Conservation (phyloP, 2,888 invertebrate genomes). For the Orchesellides sinensis region DNA sequence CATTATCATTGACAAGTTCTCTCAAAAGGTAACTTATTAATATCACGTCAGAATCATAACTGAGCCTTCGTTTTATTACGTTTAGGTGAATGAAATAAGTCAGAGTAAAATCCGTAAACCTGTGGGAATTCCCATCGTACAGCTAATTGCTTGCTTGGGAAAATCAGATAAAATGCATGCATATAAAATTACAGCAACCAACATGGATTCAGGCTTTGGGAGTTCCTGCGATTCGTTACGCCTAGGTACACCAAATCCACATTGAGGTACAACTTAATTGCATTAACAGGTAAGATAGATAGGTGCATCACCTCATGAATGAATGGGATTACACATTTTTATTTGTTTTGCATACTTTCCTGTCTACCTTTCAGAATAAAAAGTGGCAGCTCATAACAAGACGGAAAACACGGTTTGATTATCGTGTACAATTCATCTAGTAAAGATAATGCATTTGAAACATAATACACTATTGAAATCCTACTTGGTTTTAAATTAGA, state of each 20-base stretch:
- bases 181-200: slow-evolving; percentile 37
- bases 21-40: slow-evolving; percentile 4
- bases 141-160: slow-evolving; percentile 39
- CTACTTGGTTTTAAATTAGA: slow-evolving; percentile 13
- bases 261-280: slow-evolving; percentile 44
- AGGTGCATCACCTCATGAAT: slow-evolving; percentile 23
- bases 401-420: slow-evolving; percentile 32
- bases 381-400: slow-evolving; percentile 2
- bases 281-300: slow-evolving; percentile 16
- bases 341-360: slow-evolving; percentile 6
- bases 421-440: slow-evolving; percentile 39
- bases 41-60: slow-evolving; percentile 23
- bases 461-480: not conserved
- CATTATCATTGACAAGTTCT: slow-evolving; percentile 26
- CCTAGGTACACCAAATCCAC: slow-evolving; percentile 29
- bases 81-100: slow-evolving; percentile 18
- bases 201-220: slow-evolving; percentile 27
- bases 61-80: slow-evolving; percentile 27
- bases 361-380: too few relatives aligned
- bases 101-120: slow-evolving; percentile 10
- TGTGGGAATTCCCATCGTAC: slow-evolving; percentile 45
- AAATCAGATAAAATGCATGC: slow-evolving; percentile 42
- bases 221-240: slow-evolving; percentile 42
- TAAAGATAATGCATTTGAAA: slow-evolving; percentile 4
- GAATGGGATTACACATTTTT: slow-evolving; percentile 6